phyloP scores from a whole-genome alignment of 1,140 invertebrate species.

The Proales similis region DNA sequence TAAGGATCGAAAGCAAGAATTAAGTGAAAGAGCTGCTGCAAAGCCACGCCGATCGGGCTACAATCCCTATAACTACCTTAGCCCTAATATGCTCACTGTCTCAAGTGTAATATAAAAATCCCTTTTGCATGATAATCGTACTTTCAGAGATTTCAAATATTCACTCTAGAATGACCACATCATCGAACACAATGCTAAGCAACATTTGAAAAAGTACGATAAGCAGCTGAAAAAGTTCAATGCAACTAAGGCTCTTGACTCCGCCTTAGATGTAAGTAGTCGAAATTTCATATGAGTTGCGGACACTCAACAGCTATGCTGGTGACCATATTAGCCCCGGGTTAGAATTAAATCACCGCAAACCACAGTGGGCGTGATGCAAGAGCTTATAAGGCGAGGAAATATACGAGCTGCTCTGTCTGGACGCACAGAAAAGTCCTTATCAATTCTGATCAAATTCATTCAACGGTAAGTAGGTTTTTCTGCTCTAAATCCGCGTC shows the following conservation, averaged over 20 bases:
- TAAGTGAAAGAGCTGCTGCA: background rate
- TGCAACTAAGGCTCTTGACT: conserved; percentile 70
- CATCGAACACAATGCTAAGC: conserved; percentile 43
- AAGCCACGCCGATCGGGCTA: conserved; percentile 16
- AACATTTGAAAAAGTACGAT: conserved; percentile 57
- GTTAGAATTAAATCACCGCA: conserved; percentile 62
- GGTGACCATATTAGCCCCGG: conserved; percentile 41
- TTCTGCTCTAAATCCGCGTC: background rate
- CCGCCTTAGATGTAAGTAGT: conserved; percentile 58
- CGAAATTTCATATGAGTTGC: background rate
- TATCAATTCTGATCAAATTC: conserved; percentile 66
- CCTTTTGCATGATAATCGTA: background rate
- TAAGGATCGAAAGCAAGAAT: conserved; percentile 61
- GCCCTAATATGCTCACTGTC: conserved; percentile 6
- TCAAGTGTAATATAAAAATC: background rate
- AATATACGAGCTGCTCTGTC: conserved; percentile 59
- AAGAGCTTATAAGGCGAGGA: conserved; percentile 61
- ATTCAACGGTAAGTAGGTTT: conserved; percentile 52
- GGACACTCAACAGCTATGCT: too few species aligned
- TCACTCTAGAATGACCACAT: conserved; percentile 44
- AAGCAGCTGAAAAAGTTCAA: conserved; percentile 68
- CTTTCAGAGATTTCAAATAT: conserved; percentile 22
- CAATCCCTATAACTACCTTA: conserved; percentile 32
- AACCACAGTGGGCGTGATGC: conserved; percentile 67
- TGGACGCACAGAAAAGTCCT: conserved; percentile 61